Evolutionary conservation across 2,888 invertebrate genomes (phyloP), one percentile per base, ranked within the genome.

Genomic region (Morpho helenor): DNA sequence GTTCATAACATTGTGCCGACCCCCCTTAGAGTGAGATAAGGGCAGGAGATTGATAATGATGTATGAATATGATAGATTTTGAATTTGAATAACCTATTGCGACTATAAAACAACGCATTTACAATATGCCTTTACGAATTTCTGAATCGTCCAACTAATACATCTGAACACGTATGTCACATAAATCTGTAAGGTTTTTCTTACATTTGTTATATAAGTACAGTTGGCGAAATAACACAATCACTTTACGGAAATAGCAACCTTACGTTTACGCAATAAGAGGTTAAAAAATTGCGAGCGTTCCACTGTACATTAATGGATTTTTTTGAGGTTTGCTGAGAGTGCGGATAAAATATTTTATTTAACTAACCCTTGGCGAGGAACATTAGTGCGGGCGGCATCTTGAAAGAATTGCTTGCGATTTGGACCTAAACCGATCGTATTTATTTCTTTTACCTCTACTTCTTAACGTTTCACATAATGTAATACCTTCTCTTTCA

Each of bases 101-200:
- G 5, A n/a, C 9, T 7, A 50, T 42, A 9, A 50, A 2, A 50
- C 42, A 43, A 53, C 8, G 9, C 31, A 16, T 51, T 8, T 48
- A n/a, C n/a, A n/a, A n/a, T n/a, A n/a, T n/a, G n/a, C n/a, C n/a
- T n/a, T n/a, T n/a, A n/a, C 44, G 48, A 52, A 42, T 51, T 49
- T 41, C 45, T 9, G 49, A 60, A 55, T 42, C 45, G 22, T 22
- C 51, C 49, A 68, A 68, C 67, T 64, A 59, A 73, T 71, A 74
- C 76, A 73, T 75, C 55, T 44, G 45, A 52, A 50, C 66, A 64
- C 66, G 66, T 64, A 47, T 49, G 39, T 22, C 52, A 56, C 62
- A 64, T 66, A 64, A 66, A 66, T 64, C 61, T 45, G 49, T 57
- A 57, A 52, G 56, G 50, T 61, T 59, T 31, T 63, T 50, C 60